Evolutionary conservation across 1,140 invertebrate genomes (phyloP).

Genomic region (Schlechtendalia chinensis): DNA sequence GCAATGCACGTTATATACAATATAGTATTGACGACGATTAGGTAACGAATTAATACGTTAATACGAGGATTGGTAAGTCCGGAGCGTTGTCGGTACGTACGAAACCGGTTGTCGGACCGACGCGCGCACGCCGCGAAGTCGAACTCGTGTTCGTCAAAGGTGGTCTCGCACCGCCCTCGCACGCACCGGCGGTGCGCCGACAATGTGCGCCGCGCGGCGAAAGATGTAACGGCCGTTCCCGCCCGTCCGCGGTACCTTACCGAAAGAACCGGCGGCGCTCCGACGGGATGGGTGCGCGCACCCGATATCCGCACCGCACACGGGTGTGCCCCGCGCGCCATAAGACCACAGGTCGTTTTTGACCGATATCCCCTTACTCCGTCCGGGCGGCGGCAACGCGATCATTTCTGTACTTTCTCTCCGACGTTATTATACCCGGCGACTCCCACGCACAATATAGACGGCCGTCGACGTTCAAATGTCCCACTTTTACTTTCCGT

Average conservation of each 20-base stretch:
- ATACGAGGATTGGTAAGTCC: constrained; percentile 8
- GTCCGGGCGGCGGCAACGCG: background rate
- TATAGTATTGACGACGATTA: background rate
- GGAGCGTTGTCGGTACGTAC: background rate
- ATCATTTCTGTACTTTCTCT: constrained; percentile 42
- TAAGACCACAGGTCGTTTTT: background rate
- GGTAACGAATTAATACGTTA: constrained; percentile 16
- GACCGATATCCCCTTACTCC: too few relatives aligned
- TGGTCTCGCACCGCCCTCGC: constrained; percentile 19
- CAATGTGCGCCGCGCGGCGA: background rate
- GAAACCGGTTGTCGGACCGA: constrained; percentile 16
- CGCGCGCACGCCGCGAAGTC: too few relatives aligned
- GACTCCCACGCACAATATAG: constrained; percentile 46
- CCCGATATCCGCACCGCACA: too few relatives aligned
- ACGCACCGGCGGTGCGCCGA: background rate
- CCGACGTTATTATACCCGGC: background rate
- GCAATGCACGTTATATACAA: background rate
- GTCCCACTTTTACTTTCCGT: constrained; percentile 49
- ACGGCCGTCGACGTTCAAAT: background rate
- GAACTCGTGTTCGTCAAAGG: background rate
- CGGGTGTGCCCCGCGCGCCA: background rate
- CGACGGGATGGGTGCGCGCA: too few relatives aligned
- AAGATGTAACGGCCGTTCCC: too few relatives aligned
- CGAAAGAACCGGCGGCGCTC: too few relatives aligned
- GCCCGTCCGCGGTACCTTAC: too few relatives aligned